Evolutionary conservation across 2,797 vertebrate species (phyloP).

Genomic region (Diglossa cyanea): DNA sequence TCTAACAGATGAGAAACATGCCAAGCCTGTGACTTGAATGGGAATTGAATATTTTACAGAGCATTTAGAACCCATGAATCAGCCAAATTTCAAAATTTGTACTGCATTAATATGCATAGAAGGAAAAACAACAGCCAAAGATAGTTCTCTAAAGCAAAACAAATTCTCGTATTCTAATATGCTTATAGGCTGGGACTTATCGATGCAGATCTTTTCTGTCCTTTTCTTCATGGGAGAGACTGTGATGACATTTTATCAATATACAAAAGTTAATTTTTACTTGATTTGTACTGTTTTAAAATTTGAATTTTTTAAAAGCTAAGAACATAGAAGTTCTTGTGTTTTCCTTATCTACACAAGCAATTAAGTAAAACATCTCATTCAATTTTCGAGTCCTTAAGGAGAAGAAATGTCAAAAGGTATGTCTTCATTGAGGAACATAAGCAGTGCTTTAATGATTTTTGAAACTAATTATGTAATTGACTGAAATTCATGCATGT

Average conservation of each 20-base stretch:
- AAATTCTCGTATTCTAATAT: not conserved
- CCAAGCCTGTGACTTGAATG: not conserved
- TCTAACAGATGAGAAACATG: not conserved
- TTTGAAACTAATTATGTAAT: not conserved
- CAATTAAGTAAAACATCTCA: not conserved
- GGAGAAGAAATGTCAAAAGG: not conserved
- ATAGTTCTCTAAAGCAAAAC: not conserved
- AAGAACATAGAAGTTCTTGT: not conserved
- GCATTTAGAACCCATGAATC: not conserved
- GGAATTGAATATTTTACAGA: not conserved
- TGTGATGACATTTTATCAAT: not conserved
- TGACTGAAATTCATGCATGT: not conserved
- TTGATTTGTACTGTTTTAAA: not conserved
- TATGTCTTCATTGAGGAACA: not conserved
- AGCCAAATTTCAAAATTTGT: not conserved
- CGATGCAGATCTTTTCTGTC: not conserved
- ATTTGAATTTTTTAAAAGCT: not conserved
- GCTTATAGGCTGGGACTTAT: not conserved
- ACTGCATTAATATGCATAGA: not conserved
- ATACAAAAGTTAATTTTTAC: not conserved
- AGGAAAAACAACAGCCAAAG: not conserved
- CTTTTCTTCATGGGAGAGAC: not conserved
- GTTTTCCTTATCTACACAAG: not conserved
- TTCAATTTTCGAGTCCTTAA: not conserved
- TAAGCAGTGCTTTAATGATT: not conserved